Percentiles rank a stretch among this genome's conserved stretches.
These are phyloP conservation scores for Girardinus metallicus DNA, from an alignment of 2,797 vertebrate species.

Conservation along the genomic window DNA sequence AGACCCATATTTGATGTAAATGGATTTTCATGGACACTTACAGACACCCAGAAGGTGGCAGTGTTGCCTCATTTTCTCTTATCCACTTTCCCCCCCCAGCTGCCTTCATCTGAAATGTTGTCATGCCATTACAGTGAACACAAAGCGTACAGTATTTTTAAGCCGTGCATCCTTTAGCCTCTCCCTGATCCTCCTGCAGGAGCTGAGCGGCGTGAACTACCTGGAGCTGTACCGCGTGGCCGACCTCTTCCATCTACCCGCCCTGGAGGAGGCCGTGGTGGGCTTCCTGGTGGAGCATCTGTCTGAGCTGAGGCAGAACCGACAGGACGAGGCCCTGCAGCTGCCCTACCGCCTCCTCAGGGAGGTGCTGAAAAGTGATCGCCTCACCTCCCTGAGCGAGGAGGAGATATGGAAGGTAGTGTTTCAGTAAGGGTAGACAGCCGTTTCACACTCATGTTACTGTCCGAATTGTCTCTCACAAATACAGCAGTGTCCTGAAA, in stretches of 20 bases:
- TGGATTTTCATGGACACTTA: not conserved
- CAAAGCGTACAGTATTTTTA: not conserved
- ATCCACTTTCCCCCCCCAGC: not conserved
- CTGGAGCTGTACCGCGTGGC: constrained; percentile 97
- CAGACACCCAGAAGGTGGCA: constrained; percentile 75
- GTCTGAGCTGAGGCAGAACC: constrained; percentile 90
- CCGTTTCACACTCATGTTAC: not conserved
- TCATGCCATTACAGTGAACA: not conserved
- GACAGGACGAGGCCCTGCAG: constrained; percentile 90
- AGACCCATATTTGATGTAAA: not conserved
- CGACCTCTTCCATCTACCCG: constrained; percentile 95
- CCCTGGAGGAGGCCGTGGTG: constrained; percentile 94
- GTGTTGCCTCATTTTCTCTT: constrained; percentile 39
- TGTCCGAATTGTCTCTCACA: not conserved
- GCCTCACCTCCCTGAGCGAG: constrained; percentile 94
- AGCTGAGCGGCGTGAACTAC: constrained; percentile 97
- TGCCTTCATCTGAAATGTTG: constrained; percentile 12
- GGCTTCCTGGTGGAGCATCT: constrained; percentile 96
- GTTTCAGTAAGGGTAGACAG: not conserved
- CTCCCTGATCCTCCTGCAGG: constrained; percentile 76
- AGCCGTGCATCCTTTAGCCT: not conserved
- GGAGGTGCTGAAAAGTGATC: constrained; percentile 96
- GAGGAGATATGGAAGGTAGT: constrained; percentile 98
- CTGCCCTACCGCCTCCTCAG: constrained; percentile 94
- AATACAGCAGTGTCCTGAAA: not conserved